These are phyloP conservation scores for Addax nasomaculatus DNA, from an alignment of 2,113 vertebrate species.

Conservation along the genomic window DNA sequence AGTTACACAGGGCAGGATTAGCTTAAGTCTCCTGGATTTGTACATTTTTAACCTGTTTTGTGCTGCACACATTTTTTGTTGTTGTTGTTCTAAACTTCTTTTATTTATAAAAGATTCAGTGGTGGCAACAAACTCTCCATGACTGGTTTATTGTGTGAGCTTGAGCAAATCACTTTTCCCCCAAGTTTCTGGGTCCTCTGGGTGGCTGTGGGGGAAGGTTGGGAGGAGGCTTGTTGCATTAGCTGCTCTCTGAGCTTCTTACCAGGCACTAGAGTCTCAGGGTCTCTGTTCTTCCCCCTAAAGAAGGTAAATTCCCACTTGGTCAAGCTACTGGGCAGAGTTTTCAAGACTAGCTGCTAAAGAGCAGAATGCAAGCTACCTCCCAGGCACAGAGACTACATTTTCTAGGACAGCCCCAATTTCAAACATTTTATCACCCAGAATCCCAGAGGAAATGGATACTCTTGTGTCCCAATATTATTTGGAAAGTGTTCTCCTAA, in stretches of 20 bases:
- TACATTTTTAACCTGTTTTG: not conserved
- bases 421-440: not conserved
- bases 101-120: not conserved
- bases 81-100: not conserved
- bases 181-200: not conserved
- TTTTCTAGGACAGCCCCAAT: not conserved
- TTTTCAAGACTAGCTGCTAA: not conserved
- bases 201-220: not conserved
- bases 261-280: not conserved
- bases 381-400: not conserved
- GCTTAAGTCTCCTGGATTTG: not conserved
- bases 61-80: not conserved
- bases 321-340: not conserved
- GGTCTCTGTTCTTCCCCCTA: not conserved
- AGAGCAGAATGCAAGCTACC: not conserved
- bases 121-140: not conserved
- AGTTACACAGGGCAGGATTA: not conserved
- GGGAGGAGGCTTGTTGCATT: not conserved
- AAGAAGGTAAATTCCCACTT: not conserved
- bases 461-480: not conserved
- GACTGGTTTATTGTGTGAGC: not conserved
- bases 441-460: not conserved
- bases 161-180: not conserved
- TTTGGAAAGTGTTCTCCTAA: not conserved
- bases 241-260: not conserved